These are phyloP conservation scores for Macropus fuliginosus DNA, from an alignment of 2,797 vertebrate species.

Conservation along the genomic window DNA sequence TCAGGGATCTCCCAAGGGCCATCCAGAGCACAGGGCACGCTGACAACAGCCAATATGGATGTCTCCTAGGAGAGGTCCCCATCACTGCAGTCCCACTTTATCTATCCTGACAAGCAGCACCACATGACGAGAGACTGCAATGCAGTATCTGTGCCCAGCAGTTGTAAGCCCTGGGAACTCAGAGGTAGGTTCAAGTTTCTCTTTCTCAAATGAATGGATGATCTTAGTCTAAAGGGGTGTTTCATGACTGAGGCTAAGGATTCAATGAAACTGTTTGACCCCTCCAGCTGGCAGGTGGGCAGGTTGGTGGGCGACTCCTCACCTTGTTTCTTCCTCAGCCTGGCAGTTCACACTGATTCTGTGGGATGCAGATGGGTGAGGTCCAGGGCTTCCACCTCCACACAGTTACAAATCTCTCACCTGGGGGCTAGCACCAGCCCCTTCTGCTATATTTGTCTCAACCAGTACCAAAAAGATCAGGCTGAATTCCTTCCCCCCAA, in stretches of 20 bases:
- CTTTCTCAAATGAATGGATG: not conserved
- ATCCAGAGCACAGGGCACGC: not conserved
- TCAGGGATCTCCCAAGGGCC: not conserved
- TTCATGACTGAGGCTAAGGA: not conserved
- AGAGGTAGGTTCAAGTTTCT: not conserved
- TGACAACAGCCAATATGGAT: not conserved
- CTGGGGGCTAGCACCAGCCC: not conserved
- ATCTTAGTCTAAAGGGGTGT: too few species aligned
- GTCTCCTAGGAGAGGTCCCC: not conserved
- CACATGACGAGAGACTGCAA: not conserved
- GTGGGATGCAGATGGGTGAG: not conserved
- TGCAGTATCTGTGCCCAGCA: not conserved
- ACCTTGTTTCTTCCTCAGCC: not conserved
- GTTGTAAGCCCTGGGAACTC: not conserved
- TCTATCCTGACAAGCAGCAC: not conserved
- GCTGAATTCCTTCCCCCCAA: conserved; percentile 56
- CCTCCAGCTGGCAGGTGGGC: not conserved
- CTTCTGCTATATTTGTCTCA: conserved; percentile 14
- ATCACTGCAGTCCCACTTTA: not conserved
- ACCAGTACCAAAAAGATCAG: conserved; percentile 2
- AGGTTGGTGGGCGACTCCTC: not conserved
- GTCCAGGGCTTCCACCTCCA: not conserved
- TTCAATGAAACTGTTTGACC: not conserved
- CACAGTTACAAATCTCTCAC: not conserved
- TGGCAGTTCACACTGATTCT: not conserved